Evolutionary conservation across 2,888 invertebrate genomes (phyloP), one percentile per base, ranked within the genome.

Genomic region (Amphimallon solstitiale): DNA sequence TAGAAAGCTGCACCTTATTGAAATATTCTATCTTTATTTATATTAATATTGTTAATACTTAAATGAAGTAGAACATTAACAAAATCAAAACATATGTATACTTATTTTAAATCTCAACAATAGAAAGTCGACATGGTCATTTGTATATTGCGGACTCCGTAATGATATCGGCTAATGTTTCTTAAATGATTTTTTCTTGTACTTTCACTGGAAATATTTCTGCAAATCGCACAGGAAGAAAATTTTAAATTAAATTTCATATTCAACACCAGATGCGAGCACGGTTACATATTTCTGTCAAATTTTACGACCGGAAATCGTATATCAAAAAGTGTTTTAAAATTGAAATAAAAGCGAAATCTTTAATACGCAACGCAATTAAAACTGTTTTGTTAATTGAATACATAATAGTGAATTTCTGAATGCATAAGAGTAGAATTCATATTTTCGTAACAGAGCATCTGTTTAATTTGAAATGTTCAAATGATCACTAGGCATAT

Each of bases 201-300:
- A 52, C 52, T 52, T 52, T 52, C 52, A 52, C 52, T 52, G 17
- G 35, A 52, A 52, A 52, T 52, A 52, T 52, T 37, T 49, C 35
- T 35, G 19, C 35, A 10, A 35, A 52, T 52, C 52, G 35, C 17
- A 46, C 10, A 35, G 52, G 15, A 52, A 52, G 15, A 52, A 17
- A 15, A 52, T 10, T 15, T 10, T n/a, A 52, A 37, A 14, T 52
- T 5, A 52, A 17, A 17, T 52, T 35, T 52, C 15, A 52, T 37
- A 52, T 52, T 52, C 35, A 6, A 35, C 52, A 35, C 15, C 17
- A 15, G 19, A 45, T 17, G 19, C 19, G 45, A 19, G 10, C 19
- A 5, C 4, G 14, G 35, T 37, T 52, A 37, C 37, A 14, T 17
- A 52, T 52, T 52, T 37, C 21, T 17, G 37, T 52, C 37, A 37